Conservation (phyloP, 2,888 invertebrate species). For the Tillus elongatus region DNA sequence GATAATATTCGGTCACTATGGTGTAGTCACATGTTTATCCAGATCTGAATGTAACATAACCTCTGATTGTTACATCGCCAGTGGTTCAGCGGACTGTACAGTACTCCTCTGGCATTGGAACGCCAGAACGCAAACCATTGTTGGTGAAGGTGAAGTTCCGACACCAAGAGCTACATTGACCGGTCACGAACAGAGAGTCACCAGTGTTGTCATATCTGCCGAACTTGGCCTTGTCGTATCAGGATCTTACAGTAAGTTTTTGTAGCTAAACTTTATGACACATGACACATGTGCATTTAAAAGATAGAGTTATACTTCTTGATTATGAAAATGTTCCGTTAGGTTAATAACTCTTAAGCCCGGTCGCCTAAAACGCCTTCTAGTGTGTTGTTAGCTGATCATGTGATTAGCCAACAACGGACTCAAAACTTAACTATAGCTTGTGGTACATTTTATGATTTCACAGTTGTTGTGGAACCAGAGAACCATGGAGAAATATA, state of each 20-base stretch:
- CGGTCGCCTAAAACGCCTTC: no score
- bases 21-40: slow-evolving; percentile 95
- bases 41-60: slow-evolving; percentile 97
- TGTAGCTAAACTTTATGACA: no score
- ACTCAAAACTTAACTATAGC: no score
- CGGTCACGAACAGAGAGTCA: slow-evolving; percentile 94
- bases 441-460: no score
- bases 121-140: slow-evolving; percentile 90
- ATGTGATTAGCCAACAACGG: no score
- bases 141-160: slow-evolving; percentile 92
- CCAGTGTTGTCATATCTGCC: slow-evolving; percentile 92
- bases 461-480: no score
- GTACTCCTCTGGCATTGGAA: slow-evolving; percentile 99
- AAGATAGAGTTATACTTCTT: no score
- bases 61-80: slow-evolving; percentile 98
- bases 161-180: slow-evolving; percentile 95
- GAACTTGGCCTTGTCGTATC: slow-evolving; percentile 96
- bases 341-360: no score
- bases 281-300: slow-evolving; percentile 8
- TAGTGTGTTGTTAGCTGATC: no score
- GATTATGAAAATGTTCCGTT: no score
- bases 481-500: no score
- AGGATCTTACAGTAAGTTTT: slow-evolving; percentile 62
- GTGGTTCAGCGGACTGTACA: slow-evolving; percentile 96
- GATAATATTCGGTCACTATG: slow-evolving; percentile 98